phyloP scores from a whole-genome alignment of 1,140 invertebrate genomes.

The Neelides sp. region DNA sequence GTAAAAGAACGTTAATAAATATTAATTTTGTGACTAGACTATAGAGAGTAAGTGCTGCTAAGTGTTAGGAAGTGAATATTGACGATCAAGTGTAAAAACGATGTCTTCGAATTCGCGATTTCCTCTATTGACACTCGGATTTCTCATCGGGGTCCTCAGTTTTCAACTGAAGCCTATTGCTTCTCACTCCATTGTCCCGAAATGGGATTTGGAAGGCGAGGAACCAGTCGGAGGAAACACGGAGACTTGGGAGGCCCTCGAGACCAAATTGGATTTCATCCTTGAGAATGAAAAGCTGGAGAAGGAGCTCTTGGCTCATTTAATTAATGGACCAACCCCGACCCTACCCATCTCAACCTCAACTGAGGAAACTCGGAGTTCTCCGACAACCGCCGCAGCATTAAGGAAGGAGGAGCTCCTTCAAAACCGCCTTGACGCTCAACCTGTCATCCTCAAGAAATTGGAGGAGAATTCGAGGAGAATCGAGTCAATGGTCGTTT shows the following conservation, averaged over 20 bases:
- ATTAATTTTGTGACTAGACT: too few species aligned
- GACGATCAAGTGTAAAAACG: too few species aligned
- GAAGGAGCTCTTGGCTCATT: conserved; percentile 12
- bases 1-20: too few species aligned
- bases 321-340: neutral
- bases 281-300: conserved; percentile 16
- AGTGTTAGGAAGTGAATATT: too few species aligned
- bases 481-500: conserved; percentile 22
- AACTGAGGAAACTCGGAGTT: conserved; percentile 1
- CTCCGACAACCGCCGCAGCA: neutral
- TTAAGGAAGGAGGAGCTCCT: neutral
- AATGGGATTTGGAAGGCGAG: neutral
- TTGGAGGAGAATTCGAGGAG: conserved; percentile 20
- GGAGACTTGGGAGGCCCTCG: neutral
- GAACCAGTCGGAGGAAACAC: neutral
- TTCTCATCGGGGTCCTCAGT: neutral
- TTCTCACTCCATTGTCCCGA: neutral
- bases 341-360: neutral
- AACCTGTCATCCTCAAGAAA: conserved; percentile 10
- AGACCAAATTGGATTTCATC: conserved; percentile 16
- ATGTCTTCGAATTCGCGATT: too few species aligned
- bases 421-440: neutral
- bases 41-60: too few species aligned
- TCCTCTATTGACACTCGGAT: too few species aligned
- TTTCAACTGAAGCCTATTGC: neutral